phyloP scores from a whole-genome alignment of 2,113 vertebrate species.

The Seriola dumerili region DNA sequence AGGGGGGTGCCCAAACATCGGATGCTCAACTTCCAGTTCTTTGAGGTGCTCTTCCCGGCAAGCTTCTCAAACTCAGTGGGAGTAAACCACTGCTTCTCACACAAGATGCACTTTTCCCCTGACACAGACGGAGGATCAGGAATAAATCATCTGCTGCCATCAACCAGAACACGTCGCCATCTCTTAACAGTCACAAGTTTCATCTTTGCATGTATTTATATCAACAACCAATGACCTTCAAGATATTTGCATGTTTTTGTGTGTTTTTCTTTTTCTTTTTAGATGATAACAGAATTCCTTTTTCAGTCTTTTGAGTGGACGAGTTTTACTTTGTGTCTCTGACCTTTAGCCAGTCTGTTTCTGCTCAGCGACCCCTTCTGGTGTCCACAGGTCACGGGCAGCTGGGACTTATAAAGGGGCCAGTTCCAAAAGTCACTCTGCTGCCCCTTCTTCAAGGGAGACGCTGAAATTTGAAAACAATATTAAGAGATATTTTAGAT shows the following conservation, averaged over 20 bases:
- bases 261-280: neutral
- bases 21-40: slow-evolving; percentile 82
- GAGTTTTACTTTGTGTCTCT: neutral
- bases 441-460: slow-evolving; percentile 68
- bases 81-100: slow-evolving; percentile 57
- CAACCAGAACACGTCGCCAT: neutral
- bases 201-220: neutral
- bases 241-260: too few species aligned
- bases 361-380: slow-evolving; percentile 47
- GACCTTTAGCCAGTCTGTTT: slow-evolving; percentile 76
- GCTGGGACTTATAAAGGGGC: slow-evolving; percentile 60
- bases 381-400: slow-evolving; percentile 78
- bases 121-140: slow-evolving; percentile 1
- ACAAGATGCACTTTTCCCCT: slow-evolving; percentile 75
- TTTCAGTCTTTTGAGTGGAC: neutral
- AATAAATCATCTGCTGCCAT: neutral
- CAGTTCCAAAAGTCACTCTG: slow-evolving; percentile 72
- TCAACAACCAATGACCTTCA: neutral
- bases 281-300: too few species aligned
- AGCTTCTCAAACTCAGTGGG: slow-evolving; percentile 73
- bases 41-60: slow-evolving; percentile 52
- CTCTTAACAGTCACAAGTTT: neutral
- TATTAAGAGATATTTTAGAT: neutral
- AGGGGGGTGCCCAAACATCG: slow-evolving; percentile 57
- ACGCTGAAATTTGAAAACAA: slow-evolving; percentile 44